A percentile compares a stretch with the other conserved stretches of the same genome.
Conservation (phyloP, 2,797 vertebrate genomes). For the Neopelma chrysocephalum region DNA sequence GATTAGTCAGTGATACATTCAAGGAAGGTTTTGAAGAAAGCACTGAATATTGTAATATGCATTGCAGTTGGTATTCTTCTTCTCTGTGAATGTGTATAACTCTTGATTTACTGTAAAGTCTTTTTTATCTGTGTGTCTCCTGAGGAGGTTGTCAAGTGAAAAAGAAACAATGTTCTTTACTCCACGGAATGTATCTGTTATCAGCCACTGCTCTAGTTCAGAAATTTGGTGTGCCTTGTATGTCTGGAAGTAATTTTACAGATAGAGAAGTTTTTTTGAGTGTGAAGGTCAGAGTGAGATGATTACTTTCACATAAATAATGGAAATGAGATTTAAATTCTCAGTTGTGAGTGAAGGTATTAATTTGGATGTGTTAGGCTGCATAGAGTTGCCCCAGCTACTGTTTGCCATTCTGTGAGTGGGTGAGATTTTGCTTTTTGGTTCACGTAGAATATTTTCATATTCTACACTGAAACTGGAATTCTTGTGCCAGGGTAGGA, state of each 20-base stretch:
- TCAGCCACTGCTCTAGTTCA: not conserved
- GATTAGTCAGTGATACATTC: not conserved
- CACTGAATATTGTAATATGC: not conserved
- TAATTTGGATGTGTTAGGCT: not conserved
- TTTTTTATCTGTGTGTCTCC: not conserved
- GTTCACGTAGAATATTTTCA: not conserved
- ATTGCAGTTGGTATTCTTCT: not conserved
- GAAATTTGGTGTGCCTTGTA: not conserved
- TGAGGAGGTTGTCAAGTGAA: not conserved
- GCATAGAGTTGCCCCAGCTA: not conserved
- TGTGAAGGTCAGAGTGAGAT: not conserved
- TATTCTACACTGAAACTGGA: not conserved
- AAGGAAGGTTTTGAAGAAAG: not conserved
- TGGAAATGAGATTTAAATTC: not conserved
- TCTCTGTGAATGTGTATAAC: not conserved
- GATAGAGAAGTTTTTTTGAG: not conserved
- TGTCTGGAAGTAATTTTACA: not conserved
- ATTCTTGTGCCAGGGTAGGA: not conserved
- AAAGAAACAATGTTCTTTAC: not conserved
- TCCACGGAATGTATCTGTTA: not conserved
- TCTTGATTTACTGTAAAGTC: not conserved
- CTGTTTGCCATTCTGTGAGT: not conserved
- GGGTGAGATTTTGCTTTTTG: not conserved
- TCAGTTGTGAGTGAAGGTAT: not conserved
- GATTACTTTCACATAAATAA: not conserved